A percentile compares a stretch with the other conserved stretches of the same genome.
These are phyloP conservation scores for Larimichthys polyactis DNA, from an alignment of 2,113 vertebrate genomes.

Conservation along the genomic window DNA sequence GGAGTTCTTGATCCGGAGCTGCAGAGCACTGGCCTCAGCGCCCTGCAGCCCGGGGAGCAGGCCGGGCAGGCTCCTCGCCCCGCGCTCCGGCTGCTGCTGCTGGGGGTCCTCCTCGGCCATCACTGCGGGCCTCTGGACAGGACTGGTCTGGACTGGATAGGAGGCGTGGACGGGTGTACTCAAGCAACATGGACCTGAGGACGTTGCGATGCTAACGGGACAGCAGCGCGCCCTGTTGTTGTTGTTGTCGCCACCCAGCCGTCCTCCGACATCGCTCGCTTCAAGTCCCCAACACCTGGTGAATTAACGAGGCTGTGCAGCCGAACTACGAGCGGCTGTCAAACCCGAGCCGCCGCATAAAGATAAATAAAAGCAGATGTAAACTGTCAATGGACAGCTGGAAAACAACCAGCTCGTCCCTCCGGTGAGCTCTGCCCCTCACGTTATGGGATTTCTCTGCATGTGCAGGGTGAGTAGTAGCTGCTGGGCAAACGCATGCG, in stretches of 20 bases:
- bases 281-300: constrained; percentile 29
- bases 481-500: constrained; percentile 84
- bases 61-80: constrained; percentile 84
- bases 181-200: constrained; percentile 84
- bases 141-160: constrained; percentile 52
- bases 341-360: constrained; percentile 12
- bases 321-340: constrained; percentile 18
- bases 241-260: constrained; percentile 64
- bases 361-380: constrained; percentile 9
- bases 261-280: constrained; percentile 71
- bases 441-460: constrained; percentile 66
- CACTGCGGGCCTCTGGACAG: constrained; percentile 74
- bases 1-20: constrained; percentile 94
- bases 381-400: constrained; percentile 34
- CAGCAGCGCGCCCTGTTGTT: constrained; percentile 75
- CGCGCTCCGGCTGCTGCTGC: constrained; percentile 75
- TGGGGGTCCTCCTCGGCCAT: constrained; percentile 90
- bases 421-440: constrained; percentile 68
- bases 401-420: constrained; percentile 53
- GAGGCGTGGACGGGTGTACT: constrained; percentile 37
- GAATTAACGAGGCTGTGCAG: not conserved
- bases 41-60: constrained; percentile 91
- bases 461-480: constrained; percentile 69
- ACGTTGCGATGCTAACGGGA: constrained; percentile 77
- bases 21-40: constrained; percentile 90